These are phyloP conservation scores for Odontothrips loti DNA, from an alignment of 2,888 invertebrate species.

Conservation along the genomic window DNA sequence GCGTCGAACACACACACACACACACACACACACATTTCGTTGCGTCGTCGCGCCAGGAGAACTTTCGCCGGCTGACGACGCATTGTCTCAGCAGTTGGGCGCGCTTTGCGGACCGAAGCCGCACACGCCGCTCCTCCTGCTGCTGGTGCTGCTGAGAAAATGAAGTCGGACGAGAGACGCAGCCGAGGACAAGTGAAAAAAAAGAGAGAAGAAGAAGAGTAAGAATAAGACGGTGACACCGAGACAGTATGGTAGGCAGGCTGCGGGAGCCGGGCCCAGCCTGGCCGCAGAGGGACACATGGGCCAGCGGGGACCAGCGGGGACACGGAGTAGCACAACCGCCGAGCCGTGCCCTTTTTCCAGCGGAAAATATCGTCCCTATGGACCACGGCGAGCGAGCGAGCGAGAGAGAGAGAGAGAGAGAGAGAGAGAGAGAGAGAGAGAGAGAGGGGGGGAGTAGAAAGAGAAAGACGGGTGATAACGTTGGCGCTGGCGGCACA, in stretches of 20 bases:
- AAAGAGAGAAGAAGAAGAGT: not conserved
- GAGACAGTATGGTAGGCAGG: not conserved
- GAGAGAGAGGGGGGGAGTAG: no score
- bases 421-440: not conserved
- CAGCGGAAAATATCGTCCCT: constrained; percentile 1
- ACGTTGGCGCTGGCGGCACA: not conserved
- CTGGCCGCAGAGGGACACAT: not conserved
- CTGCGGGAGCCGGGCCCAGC: not conserved
- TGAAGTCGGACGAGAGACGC: not conserved
- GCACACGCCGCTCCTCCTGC: no score
- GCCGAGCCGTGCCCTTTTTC: not conserved
- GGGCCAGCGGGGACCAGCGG: not conserved
- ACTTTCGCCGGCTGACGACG: no score
- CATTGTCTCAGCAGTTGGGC: no score
- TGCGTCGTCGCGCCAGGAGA: no score
- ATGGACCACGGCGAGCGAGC: not conserved
- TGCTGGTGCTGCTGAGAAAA: not conserved
- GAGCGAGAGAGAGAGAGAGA: not conserved
- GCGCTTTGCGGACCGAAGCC: no score
- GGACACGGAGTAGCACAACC: not conserved
- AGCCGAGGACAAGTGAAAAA: not conserved
- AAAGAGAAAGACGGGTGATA: not conserved
- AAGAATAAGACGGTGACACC: not conserved
- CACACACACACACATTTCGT: no score
- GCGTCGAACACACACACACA: no score